Evolutionary conservation across 2,797 vertebrate genomes (phyloP).

Genomic region (Gymnoscopelus microlampas): DNA sequence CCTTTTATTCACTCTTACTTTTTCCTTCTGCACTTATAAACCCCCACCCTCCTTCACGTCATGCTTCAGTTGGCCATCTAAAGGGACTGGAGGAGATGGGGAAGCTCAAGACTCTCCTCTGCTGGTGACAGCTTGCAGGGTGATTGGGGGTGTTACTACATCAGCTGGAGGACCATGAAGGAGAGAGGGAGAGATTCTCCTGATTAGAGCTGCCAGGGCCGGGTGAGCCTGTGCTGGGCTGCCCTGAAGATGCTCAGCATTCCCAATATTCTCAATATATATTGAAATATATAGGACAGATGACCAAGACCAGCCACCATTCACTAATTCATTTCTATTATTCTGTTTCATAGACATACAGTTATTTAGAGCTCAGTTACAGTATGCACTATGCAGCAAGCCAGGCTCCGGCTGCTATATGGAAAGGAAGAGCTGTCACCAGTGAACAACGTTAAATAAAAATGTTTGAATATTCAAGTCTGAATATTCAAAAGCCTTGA

Average conservation of each 20-base stretch:
- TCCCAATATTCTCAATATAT: background rate
- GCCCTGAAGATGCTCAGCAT: slow-evolving; percentile 10
- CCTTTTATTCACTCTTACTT: slow-evolving; percentile 30
- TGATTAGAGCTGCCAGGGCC: slow-evolving; percentile 48
- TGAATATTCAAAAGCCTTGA: too few species aligned
- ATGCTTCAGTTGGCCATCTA: slow-evolving; percentile 60
- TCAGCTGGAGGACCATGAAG: slow-evolving; percentile 44
- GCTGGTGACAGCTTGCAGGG: slow-evolving; percentile 69
- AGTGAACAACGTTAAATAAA: background rate
- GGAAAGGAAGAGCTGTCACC: background rate
- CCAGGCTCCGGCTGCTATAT: background rate
- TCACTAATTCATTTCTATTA: slow-evolving; percentile 3
- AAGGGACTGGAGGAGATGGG: slow-evolving; percentile 40
- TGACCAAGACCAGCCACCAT: slow-evolving; percentile 25
- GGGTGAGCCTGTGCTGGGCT: slow-evolving; percentile 38
- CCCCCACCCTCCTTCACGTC: slow-evolving; percentile 38
- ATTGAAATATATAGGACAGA: background rate
- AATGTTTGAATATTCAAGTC: slow-evolving; percentile 2
- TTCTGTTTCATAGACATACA: background rate
- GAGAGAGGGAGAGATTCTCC: slow-evolving; percentile 33
- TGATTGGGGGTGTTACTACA: slow-evolving; percentile 51
- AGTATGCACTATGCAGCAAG: too few species aligned
- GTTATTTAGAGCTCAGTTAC: background rate
- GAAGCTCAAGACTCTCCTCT: slow-evolving; percentile 29
- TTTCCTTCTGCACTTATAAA: slow-evolving; percentile 36